Conservation (phyloP, 1,140 invertebrate species). For the Schlechtendalia chinensis region DNA sequence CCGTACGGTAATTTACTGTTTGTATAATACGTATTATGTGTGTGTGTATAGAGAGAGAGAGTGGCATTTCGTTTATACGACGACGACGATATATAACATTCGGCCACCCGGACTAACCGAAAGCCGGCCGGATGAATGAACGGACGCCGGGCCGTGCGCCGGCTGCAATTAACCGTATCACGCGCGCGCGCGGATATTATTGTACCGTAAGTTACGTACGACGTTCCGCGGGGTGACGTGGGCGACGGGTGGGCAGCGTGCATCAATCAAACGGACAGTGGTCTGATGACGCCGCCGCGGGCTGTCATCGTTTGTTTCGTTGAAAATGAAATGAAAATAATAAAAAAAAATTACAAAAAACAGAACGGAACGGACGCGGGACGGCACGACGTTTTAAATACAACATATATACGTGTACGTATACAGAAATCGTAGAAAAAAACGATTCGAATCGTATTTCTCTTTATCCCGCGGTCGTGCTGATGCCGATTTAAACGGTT, state of each 20-base stretch:
- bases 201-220: no score
- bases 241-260: background rate
- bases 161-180: conserved; percentile 42
- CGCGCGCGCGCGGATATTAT: background rate
- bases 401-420: no score
- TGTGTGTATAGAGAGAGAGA: no score
- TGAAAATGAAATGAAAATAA: background rate
- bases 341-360: no score
- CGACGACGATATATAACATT: conserved; percentile 5
- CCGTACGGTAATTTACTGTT: background rate
- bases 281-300: conserved; percentile 17
- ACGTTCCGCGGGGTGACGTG: no score
- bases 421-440: background rate
- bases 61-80: conserved; percentile 20
- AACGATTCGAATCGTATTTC: conserved; percentile 8
- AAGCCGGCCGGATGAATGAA: conserved; percentile 13
- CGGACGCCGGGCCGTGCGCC: background rate
- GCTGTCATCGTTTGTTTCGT: conserved; percentile 49
- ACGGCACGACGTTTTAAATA: conserved; percentile 22
- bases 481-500: conserved; percentile 49
- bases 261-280: conserved; percentile 36
- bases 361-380: background rate
- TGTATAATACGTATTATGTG: background rate
- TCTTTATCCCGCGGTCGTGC: background rate
- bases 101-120: conserved; percentile 39